Evolutionary conservation across 2,888 invertebrate genomes (phyloP), one percentile per base, ranked within the genome.

Genomic region (Eupelmus urozonus): DNA sequence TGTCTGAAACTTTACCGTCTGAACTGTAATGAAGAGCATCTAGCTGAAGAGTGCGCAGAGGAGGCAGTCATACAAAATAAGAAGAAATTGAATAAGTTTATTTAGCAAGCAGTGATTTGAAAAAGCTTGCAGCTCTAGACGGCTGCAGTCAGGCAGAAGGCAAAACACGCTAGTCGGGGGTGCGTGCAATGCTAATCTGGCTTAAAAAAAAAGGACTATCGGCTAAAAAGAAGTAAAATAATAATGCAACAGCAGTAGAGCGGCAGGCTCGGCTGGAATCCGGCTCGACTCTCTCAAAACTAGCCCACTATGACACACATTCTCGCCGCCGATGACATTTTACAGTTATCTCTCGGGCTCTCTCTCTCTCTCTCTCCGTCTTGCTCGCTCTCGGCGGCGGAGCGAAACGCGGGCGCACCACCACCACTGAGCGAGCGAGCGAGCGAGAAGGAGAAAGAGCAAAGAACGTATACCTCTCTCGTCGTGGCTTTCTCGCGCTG

Each of bases 321-420:
- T 87, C n/a, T n/a, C 86, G 82, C 82, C 81, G 84, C 83, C 82
- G 86, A 86, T 88, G 88, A 88, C 86, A 88, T 87, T 89, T 88
- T 89, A 88, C 89, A 89, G 89, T 89, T 89, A 89, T 87, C 86
- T 87, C 84, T 84, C 84, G 84, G 84, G 85, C 84, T 49, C 49
- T 49, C 16, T 49, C 49, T 49, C 16, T 49, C 49, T 49, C 49
- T 49, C 45, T 49, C 63, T 65, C 63, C 16, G 7, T 49, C 49
- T 49, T n/a, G 3, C 49, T 49, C 40, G 40, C 40, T 40, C 40
- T 40, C 11, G 4, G n/a, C n/a, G n/a, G n/a, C n/a, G n/a, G n/a
- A n/a, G n/a, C n/a, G n/a, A n/a, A n/a, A n/a, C n/a, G n/a, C n/a
- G n/a, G n/a, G n/a, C n/a, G n/a, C n/a, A n/a, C n/a, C n/a, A n/a